Evolutionary conservation across 1,140 invertebrate species (phyloP).

Genomic region (Philopotamus ludificatus): DNA sequence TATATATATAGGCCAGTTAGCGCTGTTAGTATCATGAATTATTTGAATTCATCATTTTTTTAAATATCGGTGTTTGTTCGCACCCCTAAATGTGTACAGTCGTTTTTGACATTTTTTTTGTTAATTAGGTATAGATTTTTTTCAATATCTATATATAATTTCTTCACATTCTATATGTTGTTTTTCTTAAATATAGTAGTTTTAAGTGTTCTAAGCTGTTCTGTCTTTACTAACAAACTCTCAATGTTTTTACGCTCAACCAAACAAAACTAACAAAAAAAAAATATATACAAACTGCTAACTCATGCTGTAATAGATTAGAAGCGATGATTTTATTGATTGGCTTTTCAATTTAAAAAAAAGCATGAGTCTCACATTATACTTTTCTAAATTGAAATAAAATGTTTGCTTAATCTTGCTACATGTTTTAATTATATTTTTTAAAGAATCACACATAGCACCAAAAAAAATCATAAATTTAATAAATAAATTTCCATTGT

Average conservation of each 20-base stretch:
- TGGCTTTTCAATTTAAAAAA: constrained; percentile 22
- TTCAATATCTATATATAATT: constrained; percentile 23
- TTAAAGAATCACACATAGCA: too few relatives aligned
- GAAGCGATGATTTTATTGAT: constrained; percentile 22
- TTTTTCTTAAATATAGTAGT: constrained; percentile 8
- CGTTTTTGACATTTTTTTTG: constrained; percentile 20
- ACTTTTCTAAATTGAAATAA: not conserved
- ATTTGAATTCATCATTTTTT: constrained; percentile 32
- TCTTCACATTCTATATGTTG: not conserved
- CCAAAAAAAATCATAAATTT: too few relatives aligned
- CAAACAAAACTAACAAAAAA: not conserved
- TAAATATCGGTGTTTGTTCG: constrained; percentile 36
- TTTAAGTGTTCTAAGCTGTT: constrained; percentile 23
- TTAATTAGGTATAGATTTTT: constrained; percentile 26
- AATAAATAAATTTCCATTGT: too few relatives aligned
- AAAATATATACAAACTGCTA: too few relatives aligned
- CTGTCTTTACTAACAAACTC: constrained; percentile 18
- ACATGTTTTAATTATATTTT: too few relatives aligned
- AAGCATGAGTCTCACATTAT: constrained; percentile 25
- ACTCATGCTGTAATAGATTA: constrained; percentile 16
- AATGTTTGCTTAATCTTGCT: too few relatives aligned
- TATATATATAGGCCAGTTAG: constrained; percentile 37
- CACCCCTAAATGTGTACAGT: constrained; percentile 40
- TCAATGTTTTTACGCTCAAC: constrained; percentile 14
- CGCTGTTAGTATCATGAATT: constrained; percentile 34